These are phyloP conservation scores for Stichodactyla mertensii DNA, from an alignment of 64 coral and sea anemone genomes.

Conservation along the genomic window DNA sequence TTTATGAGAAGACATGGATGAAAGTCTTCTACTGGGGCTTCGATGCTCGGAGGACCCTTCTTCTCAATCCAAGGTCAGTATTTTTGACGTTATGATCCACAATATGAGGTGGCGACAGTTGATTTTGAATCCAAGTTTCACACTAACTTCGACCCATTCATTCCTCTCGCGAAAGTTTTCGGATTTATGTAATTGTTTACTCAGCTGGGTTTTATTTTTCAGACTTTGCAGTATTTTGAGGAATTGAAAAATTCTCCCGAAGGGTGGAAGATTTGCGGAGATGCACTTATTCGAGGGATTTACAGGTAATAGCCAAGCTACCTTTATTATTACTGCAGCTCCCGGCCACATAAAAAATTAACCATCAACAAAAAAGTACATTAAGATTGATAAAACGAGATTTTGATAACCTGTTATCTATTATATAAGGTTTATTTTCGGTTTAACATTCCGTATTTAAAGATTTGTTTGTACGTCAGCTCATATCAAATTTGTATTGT, in stretches of 20 bases:
- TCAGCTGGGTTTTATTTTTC: not conserved
- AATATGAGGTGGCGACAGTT: not conserved
- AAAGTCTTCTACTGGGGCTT: constrained; percentile 52
- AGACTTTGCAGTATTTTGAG: constrained; percentile 91
- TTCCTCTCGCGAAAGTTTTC: not conserved
- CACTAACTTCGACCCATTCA: not conserved
- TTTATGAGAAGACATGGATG: constrained; percentile 46
- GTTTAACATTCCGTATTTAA: not conserved
- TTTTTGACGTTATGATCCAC: not conserved
- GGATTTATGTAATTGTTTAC: not conserved
- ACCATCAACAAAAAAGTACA: not conserved
- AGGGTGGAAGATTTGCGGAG: constrained; percentile 93
- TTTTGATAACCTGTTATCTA: constrained; percentile 8
- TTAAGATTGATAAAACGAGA: not conserved
- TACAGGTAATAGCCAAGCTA: constrained; percentile 48
- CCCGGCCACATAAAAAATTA: not conserved
- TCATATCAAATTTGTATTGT: too few species aligned
- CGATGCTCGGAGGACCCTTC: constrained; percentile 39
- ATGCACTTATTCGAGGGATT: constrained; percentile 63
- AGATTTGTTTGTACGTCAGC: not conserved
- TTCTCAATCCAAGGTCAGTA: constrained; percentile 54
- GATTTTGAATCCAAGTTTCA: not conserved
- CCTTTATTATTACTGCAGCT: not conserved
- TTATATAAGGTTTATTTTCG: not conserved
- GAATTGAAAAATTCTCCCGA: constrained; percentile 80